A percentile compares a stretch with the other conserved stretches of the same genome.
Conservation (phyloP, 1,140 invertebrate species). For the Zaprionus taronus region DNA sequence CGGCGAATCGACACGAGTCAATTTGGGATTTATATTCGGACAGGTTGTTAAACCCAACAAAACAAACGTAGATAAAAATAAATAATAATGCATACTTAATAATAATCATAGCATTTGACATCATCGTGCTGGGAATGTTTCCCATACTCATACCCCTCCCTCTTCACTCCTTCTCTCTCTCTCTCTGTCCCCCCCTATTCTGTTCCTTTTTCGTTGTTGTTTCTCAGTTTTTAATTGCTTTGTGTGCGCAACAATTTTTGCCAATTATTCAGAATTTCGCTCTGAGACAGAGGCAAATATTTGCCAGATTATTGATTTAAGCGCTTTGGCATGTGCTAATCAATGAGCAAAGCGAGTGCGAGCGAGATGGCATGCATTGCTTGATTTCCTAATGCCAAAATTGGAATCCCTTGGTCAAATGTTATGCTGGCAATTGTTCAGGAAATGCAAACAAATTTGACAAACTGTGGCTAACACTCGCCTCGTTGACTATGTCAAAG, state of each 20-base stretch:
- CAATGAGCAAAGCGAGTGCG: conserved; percentile 9
- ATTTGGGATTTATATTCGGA: conserved; percentile 4
- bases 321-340: conserved; percentile 36
- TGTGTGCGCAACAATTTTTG: conserved; percentile 46
- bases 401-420: conserved; percentile 13
- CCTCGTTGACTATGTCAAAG: conserved; percentile 43
- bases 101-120: conserved; percentile 54
- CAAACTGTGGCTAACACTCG: conserved; percentile 3
- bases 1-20: neutral
- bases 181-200: neutral
- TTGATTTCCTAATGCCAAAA: conserved; percentile 15
- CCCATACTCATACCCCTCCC: neutral
- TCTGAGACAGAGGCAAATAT: conserved; percentile 37
- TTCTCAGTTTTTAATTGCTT: conserved; percentile 52
- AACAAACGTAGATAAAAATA: conserved; percentile 32
- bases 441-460: conserved; percentile 42
- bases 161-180: neutral
- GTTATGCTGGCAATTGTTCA: conserved; percentile 34
- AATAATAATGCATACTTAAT: conserved; percentile 27
- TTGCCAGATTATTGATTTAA: conserved; percentile 49
- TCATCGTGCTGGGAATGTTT: conserved; percentile 53
- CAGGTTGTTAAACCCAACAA: conserved; percentile 54
- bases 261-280: conserved; percentile 46
- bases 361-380: conserved; percentile 17
- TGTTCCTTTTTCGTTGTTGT: conserved; percentile 21